Conservation (phyloP, 2,888 invertebrate genomes). For the Spodoptera exigua region DNA sequence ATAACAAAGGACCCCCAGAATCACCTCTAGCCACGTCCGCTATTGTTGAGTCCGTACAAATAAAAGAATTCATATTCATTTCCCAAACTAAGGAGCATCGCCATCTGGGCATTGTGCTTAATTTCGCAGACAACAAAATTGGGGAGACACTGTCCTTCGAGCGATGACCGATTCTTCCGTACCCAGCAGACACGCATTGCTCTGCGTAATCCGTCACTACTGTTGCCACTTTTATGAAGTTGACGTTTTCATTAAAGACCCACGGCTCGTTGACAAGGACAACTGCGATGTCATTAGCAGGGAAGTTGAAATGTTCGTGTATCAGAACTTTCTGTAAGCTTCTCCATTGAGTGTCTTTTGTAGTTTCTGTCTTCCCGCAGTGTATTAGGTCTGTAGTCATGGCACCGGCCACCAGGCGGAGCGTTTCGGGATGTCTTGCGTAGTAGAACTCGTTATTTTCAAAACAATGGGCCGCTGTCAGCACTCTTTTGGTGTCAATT, state of each 20-base stretch:
- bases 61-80: slow-evolving; percentile 63
- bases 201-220: slow-evolving; percentile 60
- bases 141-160: slow-evolving; percentile 45
- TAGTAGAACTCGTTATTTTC: slow-evolving; percentile 70
- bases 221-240: slow-evolving; percentile 57
- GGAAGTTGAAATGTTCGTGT: slow-evolving; percentile 39
- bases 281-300: slow-evolving; percentile 71
- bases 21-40: slow-evolving; percentile 68
- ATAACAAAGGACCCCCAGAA: slow-evolving; percentile 78
- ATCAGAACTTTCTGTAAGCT: slow-evolving; percentile 10
- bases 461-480: slow-evolving; percentile 81
- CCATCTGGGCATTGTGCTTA: slow-evolving; percentile 62
- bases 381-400: slow-evolving; percentile 61
- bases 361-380: slow-evolving; percentile 59
- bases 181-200: slow-evolving; percentile 70
- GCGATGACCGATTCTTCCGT: slow-evolving; percentile 60
- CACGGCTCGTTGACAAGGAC: slow-evolving; percentile 58
- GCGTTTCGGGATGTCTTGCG: slow-evolving; percentile 45
- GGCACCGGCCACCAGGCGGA: slow-evolving; percentile 72
- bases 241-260: slow-evolving; percentile 60
- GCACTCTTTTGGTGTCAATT: slow-evolving; percentile 62
- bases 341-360: slow-evolving; percentile 40
- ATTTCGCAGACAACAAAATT: slow-evolving; percentile 65
- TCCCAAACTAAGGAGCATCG: slow-evolving; percentile 72
- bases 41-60: slow-evolving; percentile 47